Evolutionary conservation across 2,113 vertebrate species (phyloP), one percentile per base, ranked within the genome.

Genomic region (Macrotis lagotis): DNA sequence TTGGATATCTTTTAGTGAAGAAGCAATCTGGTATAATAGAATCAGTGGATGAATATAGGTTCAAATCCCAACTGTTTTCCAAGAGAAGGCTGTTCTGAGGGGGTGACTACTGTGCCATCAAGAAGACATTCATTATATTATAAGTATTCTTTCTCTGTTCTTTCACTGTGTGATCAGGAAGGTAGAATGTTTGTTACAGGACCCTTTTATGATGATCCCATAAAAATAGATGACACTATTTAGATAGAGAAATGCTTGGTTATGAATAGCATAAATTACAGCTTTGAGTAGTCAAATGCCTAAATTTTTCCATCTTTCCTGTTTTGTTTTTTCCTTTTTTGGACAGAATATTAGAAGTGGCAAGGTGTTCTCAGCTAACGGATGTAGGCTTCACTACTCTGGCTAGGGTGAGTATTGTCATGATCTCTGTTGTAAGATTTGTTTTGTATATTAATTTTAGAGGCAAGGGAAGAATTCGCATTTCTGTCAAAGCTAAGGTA

Each of bases 351-450:
- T 97, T 99, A 98, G 99, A 99, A 98, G 99, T 99, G 92, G 99
- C 99, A 89, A 98, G 99, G 95, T 99, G 99, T 98, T 99, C 99
- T 91, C 99, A 99, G 31, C 99, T 99, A 94, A 99, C 99, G 97
- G 99, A 99, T 51, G 99, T 99, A 97, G 99, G 99, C 93, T 99
- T 99, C 96, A 99, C 99, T 96, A 99, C 99, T 92, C 98, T 99
- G 97, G 99, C 99, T 49, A 99, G 99, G 98, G 99, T 99, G 98
- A 99, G 99, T 95, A 66, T 95, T 95, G 95, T 92, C 47, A 51
- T 44, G 25, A 31, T 47, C 51, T 95, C 26, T 89, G 0, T 59
- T 74, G 22, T 44, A 44, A 74, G 55, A 11, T 93, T 90, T 92
- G 2, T 90, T 92, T 24, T 51, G 26, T 16, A 25, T 47, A 91